Conservation (phyloP, 1,140 invertebrate species). For the Himalopsyche phryganea region DNA sequence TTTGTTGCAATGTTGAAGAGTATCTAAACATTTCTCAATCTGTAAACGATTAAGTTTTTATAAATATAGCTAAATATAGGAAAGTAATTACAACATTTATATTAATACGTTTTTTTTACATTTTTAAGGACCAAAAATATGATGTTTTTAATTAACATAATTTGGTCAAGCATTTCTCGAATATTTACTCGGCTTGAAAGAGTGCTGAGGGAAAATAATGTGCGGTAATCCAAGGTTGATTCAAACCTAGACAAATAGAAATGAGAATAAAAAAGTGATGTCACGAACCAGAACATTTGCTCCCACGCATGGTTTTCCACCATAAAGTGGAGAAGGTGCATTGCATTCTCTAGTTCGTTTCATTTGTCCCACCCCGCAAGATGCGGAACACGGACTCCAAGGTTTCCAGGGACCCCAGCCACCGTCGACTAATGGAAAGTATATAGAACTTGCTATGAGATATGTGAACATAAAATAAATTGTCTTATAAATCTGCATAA, state of each 20-base stretch:
- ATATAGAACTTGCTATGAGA: not conserved
- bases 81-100: too few relatives aligned
- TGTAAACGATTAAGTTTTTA: conserved; percentile 1
- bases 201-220: too few relatives aligned
- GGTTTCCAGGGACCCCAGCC: conserved; percentile 42
- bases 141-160: too few relatives aligned
- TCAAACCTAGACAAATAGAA: too few relatives aligned
- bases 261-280: not conserved
- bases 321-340: conserved; percentile 32
- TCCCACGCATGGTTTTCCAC: conserved; percentile 43
- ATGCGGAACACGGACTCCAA: conserved; percentile 56
- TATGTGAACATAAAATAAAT: too few relatives aligned
- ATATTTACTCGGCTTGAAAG: too few relatives aligned
- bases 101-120: too few relatives aligned
- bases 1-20: conserved; percentile 10
- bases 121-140: too few relatives aligned
- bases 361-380: conserved; percentile 55
- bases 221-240: too few relatives aligned
- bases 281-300: conserved; percentile 47
- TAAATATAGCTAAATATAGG: too few relatives aligned
- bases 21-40: conserved; percentile 21
- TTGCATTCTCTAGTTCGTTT: conserved; percentile 43
- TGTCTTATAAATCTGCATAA: too few relatives aligned
- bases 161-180: too few relatives aligned
- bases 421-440: conserved; percentile 18